Evolutionary conservation across 2,113 vertebrate genomes (phyloP), one percentile per base, ranked within the genome.

Genomic region (Trinectes maculatus): DNA sequence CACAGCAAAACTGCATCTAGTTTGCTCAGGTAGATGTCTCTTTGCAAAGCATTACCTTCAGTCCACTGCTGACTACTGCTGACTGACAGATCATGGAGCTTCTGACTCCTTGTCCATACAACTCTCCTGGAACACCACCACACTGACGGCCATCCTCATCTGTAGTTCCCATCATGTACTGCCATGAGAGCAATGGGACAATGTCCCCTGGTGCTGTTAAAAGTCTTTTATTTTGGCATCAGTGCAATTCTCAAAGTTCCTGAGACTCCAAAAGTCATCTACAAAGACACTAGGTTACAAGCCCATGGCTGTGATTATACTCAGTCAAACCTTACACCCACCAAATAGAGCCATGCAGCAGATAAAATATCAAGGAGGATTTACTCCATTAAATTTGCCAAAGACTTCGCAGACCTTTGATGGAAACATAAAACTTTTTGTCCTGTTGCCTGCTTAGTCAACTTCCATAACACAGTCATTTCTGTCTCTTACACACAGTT

Each of bases 211-310:
- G 40, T 44, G 34, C 7, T 53, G 57, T 58, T 22, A 34, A 65
- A 65, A 57, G 44, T 64, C 40, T 36, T 55, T 74, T 71, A 61
- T 74, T 31, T 59, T 68, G 24, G 34, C 53, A 49, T 59, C 33
- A 47, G 15, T 31, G 47, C 58, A 33, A 33, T 57, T 58, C 55
- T 26, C 18, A 8, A 71, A 57, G 21, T 71, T 65, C 29, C 18
- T 37, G 18, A 70, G 42, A 11, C 42, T 56, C 25, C 22, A 21
- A 66, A 68, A 75, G 71, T 75, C 80, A 74, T 52, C 18, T 28
- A 29, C 34, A 10, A 68, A 26, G 48, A 15, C 19, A 19, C 46
- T 3, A 7, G 24, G 12, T 25, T 36, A 37, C 8, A 52, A 71
- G 43, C 42, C 16, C 5, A 2, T 43, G 59, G 19, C 9, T 66